These are phyloP conservation scores for Acanthurus lineatus DNA, from an alignment of 2,797 vertebrate genomes.

Conservation along the genomic window DNA sequence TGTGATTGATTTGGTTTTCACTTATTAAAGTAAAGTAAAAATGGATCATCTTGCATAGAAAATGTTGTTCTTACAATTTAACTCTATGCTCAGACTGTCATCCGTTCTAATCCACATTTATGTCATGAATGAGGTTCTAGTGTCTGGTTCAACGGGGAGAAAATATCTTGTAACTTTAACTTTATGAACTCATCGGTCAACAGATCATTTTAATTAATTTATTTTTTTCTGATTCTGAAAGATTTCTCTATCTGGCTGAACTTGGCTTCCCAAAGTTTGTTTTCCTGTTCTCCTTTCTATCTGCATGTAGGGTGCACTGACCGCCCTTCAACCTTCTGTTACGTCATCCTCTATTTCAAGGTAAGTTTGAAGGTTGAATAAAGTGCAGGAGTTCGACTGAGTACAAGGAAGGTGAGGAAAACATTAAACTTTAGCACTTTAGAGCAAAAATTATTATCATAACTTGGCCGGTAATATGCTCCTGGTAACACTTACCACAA, in stretches of 20 bases:
- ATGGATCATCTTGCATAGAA: neutral
- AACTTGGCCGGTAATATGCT: neutral
- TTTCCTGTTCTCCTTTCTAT: neutral
- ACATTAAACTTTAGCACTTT: neutral
- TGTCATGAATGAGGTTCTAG: too few species aligned
- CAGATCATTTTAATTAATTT: neutral
- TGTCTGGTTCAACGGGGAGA: neutral
- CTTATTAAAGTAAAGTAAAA: neutral
- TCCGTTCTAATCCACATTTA: neutral
- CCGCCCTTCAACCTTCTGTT: neutral
- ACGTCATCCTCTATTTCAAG: neutral
- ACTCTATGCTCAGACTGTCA: neutral
- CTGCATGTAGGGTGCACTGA: neutral
- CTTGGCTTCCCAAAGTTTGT: neutral
- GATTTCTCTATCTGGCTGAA: neutral
- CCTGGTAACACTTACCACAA: neutral
- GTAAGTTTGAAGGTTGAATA: neutral
- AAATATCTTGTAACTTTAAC: neutral
- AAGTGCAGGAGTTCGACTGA: conserved; percentile 5
- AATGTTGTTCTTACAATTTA: too few species aligned
- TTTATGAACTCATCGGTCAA: neutral
- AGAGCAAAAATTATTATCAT: neutral
- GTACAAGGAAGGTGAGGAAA: neutral
- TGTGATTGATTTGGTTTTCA: neutral
- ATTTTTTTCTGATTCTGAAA: neutral